Base-by-base conservation (phyloP, 2,888 invertebrate species). In the Belgica antarctica region DNA sequence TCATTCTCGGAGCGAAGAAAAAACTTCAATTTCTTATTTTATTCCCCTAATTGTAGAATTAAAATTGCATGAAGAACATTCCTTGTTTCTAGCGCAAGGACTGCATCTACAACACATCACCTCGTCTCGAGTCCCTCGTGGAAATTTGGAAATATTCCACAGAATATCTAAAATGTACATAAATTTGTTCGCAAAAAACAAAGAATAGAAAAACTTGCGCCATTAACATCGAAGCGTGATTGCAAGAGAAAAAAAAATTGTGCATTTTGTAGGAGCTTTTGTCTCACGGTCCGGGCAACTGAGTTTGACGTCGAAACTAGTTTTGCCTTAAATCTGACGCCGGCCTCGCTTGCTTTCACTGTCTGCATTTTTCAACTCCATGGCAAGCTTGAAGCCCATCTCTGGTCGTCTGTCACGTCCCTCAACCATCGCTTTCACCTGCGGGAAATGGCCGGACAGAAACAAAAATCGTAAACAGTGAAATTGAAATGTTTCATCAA, bases 401-500 rank as follows among this genome's bases (percentile, higher is more conserved):
- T 94, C 93, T 0, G 93, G 92, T 71, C 92, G 85, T 15, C 95
- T 83, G 80, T 95, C 94, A 71, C 89, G 84, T 0, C 93, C 94
- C 75, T 90, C 89, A 2, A 94, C 91, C 92, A 96, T 92, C 0
- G 89, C 86, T 75, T 88, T 84, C 0, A 95, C 90, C 87, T 92
- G 81, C 1, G 79, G 76, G 70, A 72, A 70, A 66, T 52, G 36
- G 71, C 5, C 22, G 47, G 25, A 31, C 8, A 46, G 19, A 27
- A 17, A 36, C 12, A 12, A 25, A 17, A 52, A 47, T 47, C 47
- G 15, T 25, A 31, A 57, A 57, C 68, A 68, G 57, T 68, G 52
- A 68, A 68, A 57, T 31, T 57, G 52, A 17, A 68, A 57, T 31
- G 61, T 61, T 10, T 12, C 22, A 34, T 17, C 34, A 24, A 34